phyloP scores from a whole-genome alignment of 2,888 invertebrate species.

The Cylloceria caligata region DNA sequence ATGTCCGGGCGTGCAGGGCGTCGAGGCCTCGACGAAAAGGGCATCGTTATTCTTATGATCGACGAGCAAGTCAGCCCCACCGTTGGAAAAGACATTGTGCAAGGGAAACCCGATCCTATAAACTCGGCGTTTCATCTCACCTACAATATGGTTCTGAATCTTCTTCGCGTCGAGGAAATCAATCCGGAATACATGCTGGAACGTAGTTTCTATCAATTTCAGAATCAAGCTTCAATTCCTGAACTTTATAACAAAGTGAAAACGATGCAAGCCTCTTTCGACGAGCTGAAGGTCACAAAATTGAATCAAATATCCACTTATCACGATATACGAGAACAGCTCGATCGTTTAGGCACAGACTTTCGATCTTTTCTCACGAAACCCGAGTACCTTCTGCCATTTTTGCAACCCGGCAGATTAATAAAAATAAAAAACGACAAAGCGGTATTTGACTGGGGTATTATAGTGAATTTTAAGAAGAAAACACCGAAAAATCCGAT shows the following conservation, averaged over 20 bases:
- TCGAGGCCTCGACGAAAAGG: constrained; percentile 98
- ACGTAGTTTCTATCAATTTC: constrained; percentile 99
- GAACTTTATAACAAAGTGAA: constrained; percentile 91
- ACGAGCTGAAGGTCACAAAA: constrained; percentile 90
- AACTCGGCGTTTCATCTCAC: constrained; percentile 99
- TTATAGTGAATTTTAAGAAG: constrained; percentile 96
- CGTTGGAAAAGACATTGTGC: constrained; percentile 91
- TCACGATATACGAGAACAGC: constrained; percentile 93
- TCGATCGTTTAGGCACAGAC: constrained; percentile 90
- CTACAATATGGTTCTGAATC: constrained; percentile 99
- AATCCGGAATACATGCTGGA: constrained; percentile 99
- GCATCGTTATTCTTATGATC: constrained; percentile 99
- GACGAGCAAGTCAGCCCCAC: constrained; percentile 97
- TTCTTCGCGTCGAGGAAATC: constrained; percentile 98
- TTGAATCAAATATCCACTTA: constrained; percentile 91
- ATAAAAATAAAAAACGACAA: constrained; percentile 94
- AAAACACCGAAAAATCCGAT: constrained; percentile 86
- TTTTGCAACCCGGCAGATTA: constrained; percentile 97
- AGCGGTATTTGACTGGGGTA: constrained; percentile 98
- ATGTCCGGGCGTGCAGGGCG: constrained; percentile 99
- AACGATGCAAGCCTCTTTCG: constrained; percentile 88
- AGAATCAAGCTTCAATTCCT: constrained; percentile 98
- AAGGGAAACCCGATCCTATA: constrained; percentile 97
- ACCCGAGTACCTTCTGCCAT: constrained; percentile 96
- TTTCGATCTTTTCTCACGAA: constrained; percentile 93